Evolutionary conservation across 2,113 vertebrate genomes (phyloP).

Genomic region (Ardeotis arabs): DNA sequence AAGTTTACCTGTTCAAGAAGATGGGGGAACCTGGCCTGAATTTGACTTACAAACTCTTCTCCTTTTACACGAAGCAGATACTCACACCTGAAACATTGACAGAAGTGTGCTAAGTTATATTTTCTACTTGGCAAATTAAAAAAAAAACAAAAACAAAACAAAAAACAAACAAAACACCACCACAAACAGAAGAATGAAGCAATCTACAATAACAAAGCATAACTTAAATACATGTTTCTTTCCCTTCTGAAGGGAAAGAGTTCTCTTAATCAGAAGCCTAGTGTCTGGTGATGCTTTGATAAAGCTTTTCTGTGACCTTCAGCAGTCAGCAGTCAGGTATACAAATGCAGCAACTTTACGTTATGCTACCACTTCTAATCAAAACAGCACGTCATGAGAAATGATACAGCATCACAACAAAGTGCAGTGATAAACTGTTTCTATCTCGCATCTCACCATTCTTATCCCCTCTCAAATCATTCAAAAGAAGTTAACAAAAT

Average conservation of each 20-base stretch:
- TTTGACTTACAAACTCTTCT: slow-evolving; percentile 90
- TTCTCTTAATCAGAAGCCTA: background rate
- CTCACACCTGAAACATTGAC: slow-evolving; percentile 84
- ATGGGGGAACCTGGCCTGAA: slow-evolving; percentile 94
- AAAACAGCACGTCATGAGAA: background rate
- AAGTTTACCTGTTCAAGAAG: slow-evolving; percentile 92
- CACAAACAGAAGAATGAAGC: background rate
- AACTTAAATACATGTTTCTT: background rate
- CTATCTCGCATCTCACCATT: background rate
- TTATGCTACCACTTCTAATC: background rate
- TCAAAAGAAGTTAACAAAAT: background rate
- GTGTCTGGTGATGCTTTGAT: background rate
- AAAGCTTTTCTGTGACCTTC: background rate
- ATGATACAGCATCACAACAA: background rate
- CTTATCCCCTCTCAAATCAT: background rate
- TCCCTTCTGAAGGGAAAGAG: background rate
- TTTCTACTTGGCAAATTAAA: background rate
- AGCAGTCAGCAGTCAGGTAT: background rate
- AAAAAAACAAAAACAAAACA: background rate
- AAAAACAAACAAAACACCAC: no score
- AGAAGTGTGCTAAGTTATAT: background rate
- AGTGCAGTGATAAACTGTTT: background rate
- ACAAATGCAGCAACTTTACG: background rate
- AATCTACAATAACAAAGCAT: background rate
- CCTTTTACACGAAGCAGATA: slow-evolving; percentile 93